Base-by-base conservation (phyloP, 2,797 vertebrate species). In the Phylloscopus collybita region DNA sequence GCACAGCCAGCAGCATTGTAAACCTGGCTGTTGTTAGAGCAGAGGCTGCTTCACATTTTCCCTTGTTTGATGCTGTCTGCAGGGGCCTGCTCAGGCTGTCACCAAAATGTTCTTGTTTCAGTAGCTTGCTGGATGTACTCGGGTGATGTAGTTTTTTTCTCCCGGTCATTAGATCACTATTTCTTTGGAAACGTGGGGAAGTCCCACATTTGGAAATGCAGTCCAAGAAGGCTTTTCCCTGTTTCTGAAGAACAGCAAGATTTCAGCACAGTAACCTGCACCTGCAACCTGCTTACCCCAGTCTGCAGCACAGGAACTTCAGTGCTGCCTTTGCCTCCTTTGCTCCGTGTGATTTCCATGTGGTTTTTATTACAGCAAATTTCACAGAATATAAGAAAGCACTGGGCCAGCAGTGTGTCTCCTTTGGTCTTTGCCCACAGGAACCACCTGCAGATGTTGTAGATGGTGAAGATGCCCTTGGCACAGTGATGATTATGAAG, bases 141-240 rank as follows among this genome's bases (percentile, higher is more conserved):
- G 0, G 36, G 12, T 54, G 13, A 40, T 16, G 13, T 0, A 2
- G 5, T 0, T 53, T 62, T 40, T 19, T 45, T 16, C 11, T 29
- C 16, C 9, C 45, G 14, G 32, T 16, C 9, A 7, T 71, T 66
- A 47, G 9, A 23, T 81, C 34, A 15, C 7, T 74, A 0, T 56
- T 65, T 84, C 22, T 38, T 75, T 27, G 20, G 16, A 54, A 74
- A 59, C 0, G 0, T 5, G 29, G 49, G 26, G 34, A 72, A 23
- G 32, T 38, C 38, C 38, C 38, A 38, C 38, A 38, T 38, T 38
- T 38, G 38, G 38, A 38, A 38, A 9, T 38, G 57, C 72, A 42
- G 3, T 3, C 30, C 5, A 21, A 49, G 56, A 25, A 57, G 49
- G 17, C 5, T 62, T 79, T 49, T 51, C 22, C 4, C 21, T 26